Conservation (phyloP, 1,140 invertebrate genomes). For the Wiebesia pumilae region DNA sequence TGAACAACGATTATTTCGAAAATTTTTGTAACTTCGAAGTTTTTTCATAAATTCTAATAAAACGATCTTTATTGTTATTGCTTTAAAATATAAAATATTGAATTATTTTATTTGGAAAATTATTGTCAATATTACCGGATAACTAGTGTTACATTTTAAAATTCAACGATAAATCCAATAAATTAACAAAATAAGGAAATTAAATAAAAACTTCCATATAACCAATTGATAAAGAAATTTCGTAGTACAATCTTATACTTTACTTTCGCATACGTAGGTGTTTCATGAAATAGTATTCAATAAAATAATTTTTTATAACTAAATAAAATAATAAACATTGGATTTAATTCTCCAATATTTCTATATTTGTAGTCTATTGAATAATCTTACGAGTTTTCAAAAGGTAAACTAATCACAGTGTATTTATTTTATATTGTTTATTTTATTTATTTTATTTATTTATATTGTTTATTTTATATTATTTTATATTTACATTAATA, state of each 20-base stretch:
- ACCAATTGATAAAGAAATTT: background rate
- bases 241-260: background rate
- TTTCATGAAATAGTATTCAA: background rate
- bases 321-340: background rate
- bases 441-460: conserved; percentile 21
- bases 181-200: background rate
- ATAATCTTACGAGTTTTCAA: background rate
- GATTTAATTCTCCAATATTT: conserved; percentile 11
- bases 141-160: background rate
- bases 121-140: background rate
- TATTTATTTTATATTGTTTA: conserved; percentile 7
- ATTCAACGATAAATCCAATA: background rate
- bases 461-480: background rate
- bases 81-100: background rate
- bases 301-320: background rate
- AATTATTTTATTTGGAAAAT: background rate
- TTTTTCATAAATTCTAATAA: background rate
- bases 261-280: background rate
- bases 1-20: background rate
- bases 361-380: background rate
- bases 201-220: background rate
- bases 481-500: background rate
- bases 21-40: background rate
- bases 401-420: conserved; percentile 24
- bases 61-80: background rate